A percentile compares a stretch with the other conserved stretches of the same genome.
These are phyloP conservation scores for Frankliniella fusca DNA, from an alignment of 2,888 invertebrate genomes.

Conservation along the genomic window DNA sequence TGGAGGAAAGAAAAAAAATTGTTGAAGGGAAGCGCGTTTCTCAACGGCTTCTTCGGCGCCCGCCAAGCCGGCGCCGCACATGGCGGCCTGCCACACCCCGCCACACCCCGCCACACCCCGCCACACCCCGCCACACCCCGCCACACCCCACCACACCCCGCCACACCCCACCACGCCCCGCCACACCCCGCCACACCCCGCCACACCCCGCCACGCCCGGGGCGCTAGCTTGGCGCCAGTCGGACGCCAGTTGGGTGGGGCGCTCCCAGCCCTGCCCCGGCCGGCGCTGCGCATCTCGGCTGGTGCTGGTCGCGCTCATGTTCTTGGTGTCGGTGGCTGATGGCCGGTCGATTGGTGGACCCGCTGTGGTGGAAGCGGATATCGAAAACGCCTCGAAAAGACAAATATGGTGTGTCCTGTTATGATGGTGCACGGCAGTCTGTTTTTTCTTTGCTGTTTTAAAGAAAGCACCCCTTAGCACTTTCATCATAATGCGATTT, in stretches of 20 bases:
- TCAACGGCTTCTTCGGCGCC: conserved; percentile 5
- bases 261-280: too few species aligned
- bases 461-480: too few species aligned
- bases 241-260: not conserved
- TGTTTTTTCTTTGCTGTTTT: too few species aligned
- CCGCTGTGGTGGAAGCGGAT: too few species aligned
- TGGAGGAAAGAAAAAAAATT: not conserved
- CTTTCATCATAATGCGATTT: too few species aligned
- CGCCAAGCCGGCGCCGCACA: not conserved
- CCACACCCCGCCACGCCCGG: not conserved
- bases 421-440: too few species aligned
- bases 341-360: too few species aligned
- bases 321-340: too few species aligned
- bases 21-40: not conserved
- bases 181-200: not conserved
- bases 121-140: not conserved
- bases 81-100: not conserved
- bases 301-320: too few species aligned
- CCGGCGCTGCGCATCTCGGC: too few species aligned
- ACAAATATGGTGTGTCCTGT: too few species aligned
- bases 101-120: not conserved
- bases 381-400: too few species aligned
- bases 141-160: not conserved
- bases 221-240: not conserved
- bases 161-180: not conserved